phyloP scores from a whole-genome alignment of 2,888 invertebrate genomes.

The Coelinius sp. region DNA sequence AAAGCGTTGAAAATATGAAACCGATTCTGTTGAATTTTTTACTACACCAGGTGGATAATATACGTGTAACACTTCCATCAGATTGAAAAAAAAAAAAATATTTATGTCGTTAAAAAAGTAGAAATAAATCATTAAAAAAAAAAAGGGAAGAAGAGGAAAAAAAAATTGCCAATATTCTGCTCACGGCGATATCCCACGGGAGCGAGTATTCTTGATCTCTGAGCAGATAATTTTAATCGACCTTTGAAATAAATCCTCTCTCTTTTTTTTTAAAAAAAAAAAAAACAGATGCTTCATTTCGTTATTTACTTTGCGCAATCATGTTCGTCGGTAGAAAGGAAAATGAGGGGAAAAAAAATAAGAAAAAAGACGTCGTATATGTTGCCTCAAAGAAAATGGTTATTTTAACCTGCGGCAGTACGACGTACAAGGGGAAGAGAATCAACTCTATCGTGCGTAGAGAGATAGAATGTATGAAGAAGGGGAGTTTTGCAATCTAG shows the following conservation, averaged over 20 bases:
- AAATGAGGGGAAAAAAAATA: not conserved
- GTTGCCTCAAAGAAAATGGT: not conserved
- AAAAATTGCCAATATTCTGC: not conserved
- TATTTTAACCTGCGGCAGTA: not conserved
- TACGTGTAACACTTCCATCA: not conserved
- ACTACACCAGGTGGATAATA: slow-evolving; percentile 10
- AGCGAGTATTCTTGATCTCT: slow-evolving; percentile 40
- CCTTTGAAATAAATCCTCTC: slow-evolving; percentile 25
- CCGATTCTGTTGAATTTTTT: slow-evolving; percentile 26
- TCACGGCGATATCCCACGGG: slow-evolving; percentile 19
- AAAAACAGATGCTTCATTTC: not conserved
- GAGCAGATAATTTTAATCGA: slow-evolving; percentile 46
- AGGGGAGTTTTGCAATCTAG: not conserved
- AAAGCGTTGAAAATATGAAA: slow-evolving; percentile 6
- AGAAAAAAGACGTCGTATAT: not conserved
- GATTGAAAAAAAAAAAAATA: not conserved
- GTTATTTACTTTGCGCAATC: not conserved
- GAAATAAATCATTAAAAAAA: not conserved
- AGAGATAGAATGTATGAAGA: not conserved
- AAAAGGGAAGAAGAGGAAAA: not conserved
- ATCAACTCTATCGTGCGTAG: not conserved
- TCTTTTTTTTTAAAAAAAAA: not conserved
- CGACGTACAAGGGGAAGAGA: not conserved
- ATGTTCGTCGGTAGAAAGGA: not conserved
- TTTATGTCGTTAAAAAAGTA: not conserved